A percentile compares a stretch with the other conserved stretches of the same genome.
Conservation (phyloP, 2,888 invertebrate species). For the Thymelicus lineola region DNA sequence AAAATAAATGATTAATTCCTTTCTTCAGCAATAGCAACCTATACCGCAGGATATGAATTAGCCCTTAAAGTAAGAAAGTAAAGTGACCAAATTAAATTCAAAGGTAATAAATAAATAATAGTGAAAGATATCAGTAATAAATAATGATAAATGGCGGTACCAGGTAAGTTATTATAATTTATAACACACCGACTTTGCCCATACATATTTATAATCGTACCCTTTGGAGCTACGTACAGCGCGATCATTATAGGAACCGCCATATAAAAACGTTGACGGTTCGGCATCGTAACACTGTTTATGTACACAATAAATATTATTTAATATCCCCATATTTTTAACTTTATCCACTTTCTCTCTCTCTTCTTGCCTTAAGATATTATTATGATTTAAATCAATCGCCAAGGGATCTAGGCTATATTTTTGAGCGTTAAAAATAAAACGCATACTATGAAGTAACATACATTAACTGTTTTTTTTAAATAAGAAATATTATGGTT, state of each 20-base stretch:
- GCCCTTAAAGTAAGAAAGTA: no score
- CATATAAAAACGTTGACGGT: not conserved
- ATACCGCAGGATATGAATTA: no score
- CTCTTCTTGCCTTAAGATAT: not conserved
- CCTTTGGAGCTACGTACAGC: not conserved
- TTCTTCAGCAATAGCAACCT: no score
- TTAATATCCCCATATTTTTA: not conserved
- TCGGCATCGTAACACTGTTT: not conserved
- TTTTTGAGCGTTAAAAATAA: not conserved
- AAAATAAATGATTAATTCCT: no score
- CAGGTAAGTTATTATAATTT: constrained; percentile 14
- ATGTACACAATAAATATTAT: constrained; percentile 4
- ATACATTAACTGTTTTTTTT: no score
- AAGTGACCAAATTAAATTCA: no score
- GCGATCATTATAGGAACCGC: not conserved
- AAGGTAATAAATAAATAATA: not conserved
- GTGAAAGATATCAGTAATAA: not conserved
- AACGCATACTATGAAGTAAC: no score
- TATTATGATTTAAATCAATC: not conserved
- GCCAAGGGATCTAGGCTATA: not conserved
- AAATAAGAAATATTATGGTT: no score
- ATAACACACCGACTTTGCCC: not conserved
- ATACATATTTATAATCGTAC: not conserved
- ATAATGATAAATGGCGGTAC: constrained; percentile 2
- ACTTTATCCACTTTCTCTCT: not conserved